These are phyloP conservation scores for Carlito syrichta DNA, from an alignment of 2,113 vertebrate species.

Conservation along the genomic window DNA sequence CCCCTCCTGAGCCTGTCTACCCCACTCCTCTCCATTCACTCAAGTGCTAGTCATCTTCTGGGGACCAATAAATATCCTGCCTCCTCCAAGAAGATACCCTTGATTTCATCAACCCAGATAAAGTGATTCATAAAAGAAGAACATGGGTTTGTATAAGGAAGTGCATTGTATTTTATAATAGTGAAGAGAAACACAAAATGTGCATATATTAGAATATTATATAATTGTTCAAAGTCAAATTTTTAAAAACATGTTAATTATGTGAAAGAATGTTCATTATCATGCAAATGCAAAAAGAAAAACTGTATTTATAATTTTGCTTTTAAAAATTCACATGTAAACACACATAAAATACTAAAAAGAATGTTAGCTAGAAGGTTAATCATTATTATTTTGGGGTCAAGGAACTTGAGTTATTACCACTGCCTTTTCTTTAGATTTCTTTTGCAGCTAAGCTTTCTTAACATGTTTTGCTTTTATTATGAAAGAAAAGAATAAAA, in stretches of 20 bases:
- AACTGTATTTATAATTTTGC: neutral
- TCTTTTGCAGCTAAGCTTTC: neutral
- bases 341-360: neutral
- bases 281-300: neutral
- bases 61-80: neutral
- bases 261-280: neutral
- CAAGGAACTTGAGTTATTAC: neutral
- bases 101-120: neutral
- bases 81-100: neutral
- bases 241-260: neutral
- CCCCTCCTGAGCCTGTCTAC: neutral
- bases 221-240: neutral
- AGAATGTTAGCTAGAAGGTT: neutral
- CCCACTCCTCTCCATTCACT: neutral
- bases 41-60: neutral
- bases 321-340: neutral
- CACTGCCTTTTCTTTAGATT: neutral
- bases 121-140: neutral
- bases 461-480: neutral
- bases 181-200: neutral
- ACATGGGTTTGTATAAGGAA: neutral
- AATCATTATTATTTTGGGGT: neutral
- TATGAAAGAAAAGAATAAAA: neutral
- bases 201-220: neutral
- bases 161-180: neutral